Conservation (phyloP, 2,797 vertebrate genomes). For the Steatocranus sp. region DNA sequence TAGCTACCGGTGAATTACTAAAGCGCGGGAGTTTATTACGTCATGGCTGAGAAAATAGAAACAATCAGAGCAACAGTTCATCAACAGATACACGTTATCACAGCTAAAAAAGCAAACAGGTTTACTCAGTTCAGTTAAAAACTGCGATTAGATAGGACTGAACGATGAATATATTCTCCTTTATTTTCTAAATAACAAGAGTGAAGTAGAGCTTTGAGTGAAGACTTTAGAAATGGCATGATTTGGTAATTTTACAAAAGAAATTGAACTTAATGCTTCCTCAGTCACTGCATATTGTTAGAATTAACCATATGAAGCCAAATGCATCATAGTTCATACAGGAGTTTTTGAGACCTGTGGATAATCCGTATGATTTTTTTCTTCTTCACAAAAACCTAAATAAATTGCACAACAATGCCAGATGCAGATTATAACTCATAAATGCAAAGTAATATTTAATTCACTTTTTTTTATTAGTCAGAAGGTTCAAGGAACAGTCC, state of each 20-base stretch:
- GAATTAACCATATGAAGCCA: neutral
- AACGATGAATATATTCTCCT: neutral
- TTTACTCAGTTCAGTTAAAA: neutral
- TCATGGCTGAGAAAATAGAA: neutral
- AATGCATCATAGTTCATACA: neutral
- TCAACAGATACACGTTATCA: neutral
- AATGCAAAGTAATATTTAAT: neutral
- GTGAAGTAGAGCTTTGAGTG: neutral
- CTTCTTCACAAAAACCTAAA: neutral
- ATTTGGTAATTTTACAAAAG: neutral
- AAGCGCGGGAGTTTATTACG: conserved; percentile 67
- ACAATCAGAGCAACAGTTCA: neutral
- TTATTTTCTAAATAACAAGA: neutral
- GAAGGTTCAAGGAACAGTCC: neutral
- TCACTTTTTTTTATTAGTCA: neutral
- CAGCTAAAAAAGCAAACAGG: neutral
- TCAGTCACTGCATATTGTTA: neutral
- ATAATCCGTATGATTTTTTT: neutral
- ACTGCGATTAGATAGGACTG: neutral
- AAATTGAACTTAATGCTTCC: neutral
- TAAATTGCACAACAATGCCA: neutral
- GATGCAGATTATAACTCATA: neutral
- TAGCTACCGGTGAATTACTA: conserved; percentile 28
- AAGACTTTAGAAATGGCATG: neutral
- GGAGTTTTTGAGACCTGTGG: neutral